Evolutionary conservation across 2,797 vertebrate species (phyloP), one percentile per base, ranked within the genome.

Genomic region (Clamator glandarius): DNA sequence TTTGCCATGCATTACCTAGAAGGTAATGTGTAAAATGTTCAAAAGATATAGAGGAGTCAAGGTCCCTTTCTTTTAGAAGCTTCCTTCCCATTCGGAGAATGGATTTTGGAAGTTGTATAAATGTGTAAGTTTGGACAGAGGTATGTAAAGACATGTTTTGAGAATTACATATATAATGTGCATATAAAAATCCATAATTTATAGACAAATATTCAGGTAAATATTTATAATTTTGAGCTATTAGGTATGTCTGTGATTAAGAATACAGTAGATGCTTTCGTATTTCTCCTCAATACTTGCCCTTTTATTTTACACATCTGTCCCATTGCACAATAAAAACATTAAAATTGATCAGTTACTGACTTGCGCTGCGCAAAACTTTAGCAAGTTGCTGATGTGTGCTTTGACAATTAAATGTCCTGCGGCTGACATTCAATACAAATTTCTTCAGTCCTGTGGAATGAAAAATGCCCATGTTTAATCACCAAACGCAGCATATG

Each of bases 121-220:
- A 4, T 11, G 16, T 31, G 11, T 28, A 23, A 61, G 44, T 20
- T 3, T 7, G 35, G n/a, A 54, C 29, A 35, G 16, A 70, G 25
- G 7, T 26, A 18, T 1, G 9, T 18, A 63, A 63, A 59, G 11
- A 17, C 25, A 17, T 0, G 0, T 54, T 67, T 76, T 33, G 50
- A 57, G 64, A 82, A 25, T 63, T 61, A 14, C 8, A 14, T 29
- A 52, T 39, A 39, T 39, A 39, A 39, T 39, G 39, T 39, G 39
- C 39, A 39, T 12, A 39, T 39, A 19, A 58, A 10, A 21, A 46
- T 41, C 1, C 16, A 19, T 68, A 10, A 48, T 39, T 35, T 58
- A 24, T 52, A 66, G 24, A 9, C 23, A 69, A 87, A 19, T 26
- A 25, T 76, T 75, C 57, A 67, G n/a, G 48, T 62, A 12, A n/a